These are phyloP conservation scores for Phania funesta DNA, from an alignment of 2,888 invertebrate genomes.

Conservation along the genomic window DNA sequence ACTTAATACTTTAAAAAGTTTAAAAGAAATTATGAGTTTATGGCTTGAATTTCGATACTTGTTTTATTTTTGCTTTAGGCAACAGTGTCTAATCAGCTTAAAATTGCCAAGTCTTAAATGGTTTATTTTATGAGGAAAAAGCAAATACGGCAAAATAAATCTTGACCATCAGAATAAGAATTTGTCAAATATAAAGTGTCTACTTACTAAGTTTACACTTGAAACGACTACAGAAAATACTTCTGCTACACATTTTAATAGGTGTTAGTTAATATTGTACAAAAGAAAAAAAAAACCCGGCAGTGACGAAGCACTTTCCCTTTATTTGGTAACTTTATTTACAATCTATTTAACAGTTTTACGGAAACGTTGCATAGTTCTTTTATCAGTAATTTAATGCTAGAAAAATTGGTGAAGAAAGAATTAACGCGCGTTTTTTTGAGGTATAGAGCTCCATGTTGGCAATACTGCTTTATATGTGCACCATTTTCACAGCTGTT, in stretches of 20 bases:
- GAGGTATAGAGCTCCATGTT: too few species aligned
- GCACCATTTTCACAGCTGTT: too few species aligned
- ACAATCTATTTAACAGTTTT: too few species aligned
- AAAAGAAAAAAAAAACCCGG: too few species aligned
- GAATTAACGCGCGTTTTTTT: too few species aligned
- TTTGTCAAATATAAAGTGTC: conserved; percentile 39
- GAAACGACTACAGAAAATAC: background rate
- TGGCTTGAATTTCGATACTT: conserved; percentile 6
- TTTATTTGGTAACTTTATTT: too few species aligned
- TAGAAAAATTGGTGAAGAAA: too few species aligned
- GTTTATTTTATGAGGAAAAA: background rate
- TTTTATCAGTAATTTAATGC: too few species aligned
- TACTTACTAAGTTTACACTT: conserved; percentile 18
- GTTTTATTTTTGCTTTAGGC: background rate
- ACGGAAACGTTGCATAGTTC: too few species aligned
- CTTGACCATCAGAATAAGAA: conserved; percentile 36
- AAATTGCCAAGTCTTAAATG: conserved; percentile 43
- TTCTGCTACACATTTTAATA: background rate
- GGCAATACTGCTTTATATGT: too few species aligned
- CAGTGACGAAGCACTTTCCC: too few species aligned
- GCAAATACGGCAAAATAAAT: conserved; percentile 20
- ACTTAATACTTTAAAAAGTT: conserved; percentile 20
- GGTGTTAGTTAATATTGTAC: too few species aligned
- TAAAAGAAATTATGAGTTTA: background rate
- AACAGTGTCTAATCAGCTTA: conserved; percentile 43